Evolutionary conservation across 2,113 vertebrate genomes (phyloP), one percentile per base, ranked within the genome.

Genomic region (Condylura cristata): DNA sequence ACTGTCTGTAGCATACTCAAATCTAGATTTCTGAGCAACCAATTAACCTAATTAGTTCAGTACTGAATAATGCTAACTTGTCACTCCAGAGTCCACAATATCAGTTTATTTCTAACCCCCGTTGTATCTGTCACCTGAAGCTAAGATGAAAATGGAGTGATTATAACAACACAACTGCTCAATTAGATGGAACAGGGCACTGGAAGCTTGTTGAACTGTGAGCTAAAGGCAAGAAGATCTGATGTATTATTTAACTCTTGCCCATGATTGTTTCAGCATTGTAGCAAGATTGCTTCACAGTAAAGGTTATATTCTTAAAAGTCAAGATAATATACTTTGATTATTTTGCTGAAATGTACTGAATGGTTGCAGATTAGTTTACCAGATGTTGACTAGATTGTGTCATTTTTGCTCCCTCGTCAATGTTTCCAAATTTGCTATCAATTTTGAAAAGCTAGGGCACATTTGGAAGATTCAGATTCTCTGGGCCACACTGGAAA

Each of bases 21-120:
- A 71, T 94, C 90, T 89, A 79, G 46, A 89, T 95, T 65, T 90
- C 74, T 80, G 68, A 66, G 68, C 94, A 95, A 37, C 37, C 88
- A 96, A 68, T 92, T 86, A 95, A 86, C 58, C 61, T 89, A 93
- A 96, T 96, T 93, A 91, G 56, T 46, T 51, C 63, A 66, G 68
- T 86, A 81, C 82, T 93, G 93, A 90, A 79, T 95, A 92, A 82
- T 90, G 60, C 91, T 85, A 89, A 92, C 81, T 72, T 88, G 79
- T 74, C 76, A 51, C 90, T 92, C 84, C 28, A 41, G 61, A 88
- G 39, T 90, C n/a, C 85, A 88, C 18, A 70, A 86, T 58, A 32
- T 9, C 63, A 68, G 26, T 80, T 74, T 87, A 74, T 30, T 82
- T 91, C 53, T 74, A 65, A 79, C 71, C 24, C 34, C 63, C 82